These are phyloP conservation scores for Kuschelorhynchus macadamiae DNA, from an alignment of 2,888 invertebrate genomes.

Conservation along the genomic window DNA sequence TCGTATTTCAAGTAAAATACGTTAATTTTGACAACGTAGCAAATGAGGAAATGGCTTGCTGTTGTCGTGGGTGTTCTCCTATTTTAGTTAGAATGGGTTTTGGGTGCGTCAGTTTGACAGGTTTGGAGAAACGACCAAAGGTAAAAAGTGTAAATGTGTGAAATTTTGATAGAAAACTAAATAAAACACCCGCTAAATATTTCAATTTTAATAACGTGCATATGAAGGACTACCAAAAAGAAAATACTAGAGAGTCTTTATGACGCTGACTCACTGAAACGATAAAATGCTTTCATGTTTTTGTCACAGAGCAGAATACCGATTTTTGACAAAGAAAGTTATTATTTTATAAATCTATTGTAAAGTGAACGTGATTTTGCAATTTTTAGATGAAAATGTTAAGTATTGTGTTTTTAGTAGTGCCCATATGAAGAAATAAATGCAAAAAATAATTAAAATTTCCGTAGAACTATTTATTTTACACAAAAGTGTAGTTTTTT, in stretches of 20 bases:
- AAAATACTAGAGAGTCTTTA: background rate
- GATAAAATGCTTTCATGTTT: too few species aligned
- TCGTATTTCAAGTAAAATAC: too few species aligned
- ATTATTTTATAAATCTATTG: too few species aligned
- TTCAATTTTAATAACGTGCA: constrained; percentile 23
- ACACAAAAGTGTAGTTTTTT: constrained; percentile 41
- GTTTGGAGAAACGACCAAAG: constrained; percentile 11
- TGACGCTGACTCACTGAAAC: too few species aligned
- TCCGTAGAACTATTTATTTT: constrained; percentile 23
- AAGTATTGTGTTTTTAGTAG: background rate
- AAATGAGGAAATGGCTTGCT: too few species aligned
- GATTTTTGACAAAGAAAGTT: too few species aligned
- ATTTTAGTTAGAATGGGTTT: too few species aligned
- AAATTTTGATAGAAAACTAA: constrained; percentile 44
- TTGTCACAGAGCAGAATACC: too few species aligned
- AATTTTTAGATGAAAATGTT: too few species aligned
- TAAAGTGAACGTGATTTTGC: background rate
- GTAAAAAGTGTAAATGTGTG: constrained; percentile 46
- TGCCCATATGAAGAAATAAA: constrained; percentile 47
- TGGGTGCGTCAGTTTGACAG: constrained; percentile 7
- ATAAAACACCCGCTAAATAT: constrained; percentile 47
- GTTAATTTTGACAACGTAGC: too few species aligned
- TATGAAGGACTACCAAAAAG: constrained; percentile 4
- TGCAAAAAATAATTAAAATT: constrained; percentile 32
- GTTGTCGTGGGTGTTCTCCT: too few species aligned